These are phyloP conservation scores for Shinisaurus crocodilurus DNA, from an alignment of 2,113 vertebrate species.

Conservation along the genomic window DNA sequence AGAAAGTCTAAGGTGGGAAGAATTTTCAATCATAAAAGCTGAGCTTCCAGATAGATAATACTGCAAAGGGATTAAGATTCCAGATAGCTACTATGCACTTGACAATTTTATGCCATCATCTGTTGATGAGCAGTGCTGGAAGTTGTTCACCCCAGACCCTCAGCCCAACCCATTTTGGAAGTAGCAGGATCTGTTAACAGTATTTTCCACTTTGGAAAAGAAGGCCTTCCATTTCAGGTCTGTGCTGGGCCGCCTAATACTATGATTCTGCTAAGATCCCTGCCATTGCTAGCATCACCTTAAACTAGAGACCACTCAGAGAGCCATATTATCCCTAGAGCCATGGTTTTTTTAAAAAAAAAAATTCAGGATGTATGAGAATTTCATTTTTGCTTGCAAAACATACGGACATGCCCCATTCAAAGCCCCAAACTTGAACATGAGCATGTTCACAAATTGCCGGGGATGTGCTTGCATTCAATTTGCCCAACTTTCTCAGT, in stretches of 20 bases:
- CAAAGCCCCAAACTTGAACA: too few species aligned
- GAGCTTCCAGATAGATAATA: not conserved
- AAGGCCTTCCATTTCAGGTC: not conserved
- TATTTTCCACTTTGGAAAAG: not conserved
- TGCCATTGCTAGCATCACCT: not conserved
- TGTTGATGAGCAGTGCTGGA: not conserved
- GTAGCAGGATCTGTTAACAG: not conserved
- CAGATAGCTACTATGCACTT: not conserved
- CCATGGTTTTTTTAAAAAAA: not conserved
- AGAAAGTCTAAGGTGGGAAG: not conserved
- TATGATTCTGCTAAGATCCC: not conserved
- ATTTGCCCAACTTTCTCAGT: too few species aligned
- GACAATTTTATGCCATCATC: not conserved
- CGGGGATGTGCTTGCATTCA: too few species aligned
- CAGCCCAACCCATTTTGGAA: not conserved
- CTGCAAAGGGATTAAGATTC: slow-evolving; percentile 3
- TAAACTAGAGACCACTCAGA: not conserved
- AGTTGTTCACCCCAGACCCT: not conserved
- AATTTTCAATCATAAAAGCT: not conserved
- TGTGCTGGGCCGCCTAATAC: not conserved
- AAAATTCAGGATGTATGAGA: too few species aligned
- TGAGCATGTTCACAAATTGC: too few species aligned
- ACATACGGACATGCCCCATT: too few species aligned
- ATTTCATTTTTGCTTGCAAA: too few species aligned
- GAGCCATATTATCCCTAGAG: not conserved